Evolutionary conservation across 2,113 vertebrate species (phyloP).

Genomic region (Micronycteris hirsuta): DNA sequence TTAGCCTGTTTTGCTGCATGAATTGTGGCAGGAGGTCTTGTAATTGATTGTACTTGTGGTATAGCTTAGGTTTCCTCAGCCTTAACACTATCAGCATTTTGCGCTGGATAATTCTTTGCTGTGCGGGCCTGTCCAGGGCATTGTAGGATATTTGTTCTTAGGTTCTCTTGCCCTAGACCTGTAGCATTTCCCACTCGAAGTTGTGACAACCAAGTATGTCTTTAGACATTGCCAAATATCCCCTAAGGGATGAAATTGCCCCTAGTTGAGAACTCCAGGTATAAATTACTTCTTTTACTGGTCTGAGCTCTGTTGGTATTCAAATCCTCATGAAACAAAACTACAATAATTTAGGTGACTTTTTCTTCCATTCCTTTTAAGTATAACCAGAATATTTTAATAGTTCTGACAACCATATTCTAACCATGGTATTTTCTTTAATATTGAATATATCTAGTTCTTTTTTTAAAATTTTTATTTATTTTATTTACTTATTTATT

Average conservation of each 20-base stretch:
- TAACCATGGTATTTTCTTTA: not conserved
- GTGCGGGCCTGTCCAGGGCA: not conserved
- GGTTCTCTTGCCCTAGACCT: not conserved
- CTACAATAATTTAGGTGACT: not conserved
- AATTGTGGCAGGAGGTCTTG: not conserved
- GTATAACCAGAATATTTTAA: not conserved
- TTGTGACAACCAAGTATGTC: not conserved
- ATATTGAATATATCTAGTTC: not conserved
- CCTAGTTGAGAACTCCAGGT: not conserved
- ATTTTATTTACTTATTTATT: too few relatives aligned
- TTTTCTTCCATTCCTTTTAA: not conserved
- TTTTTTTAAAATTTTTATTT: too few relatives aligned
- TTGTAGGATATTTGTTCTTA: not conserved
- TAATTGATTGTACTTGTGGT: not conserved
- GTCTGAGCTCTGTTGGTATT: not conserved
- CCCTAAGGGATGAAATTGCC: not conserved
- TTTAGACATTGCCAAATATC: not conserved
- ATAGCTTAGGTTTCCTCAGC: not conserved
- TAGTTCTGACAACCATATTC: not conserved
- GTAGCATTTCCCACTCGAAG: not conserved
- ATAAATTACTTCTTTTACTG: not conserved
- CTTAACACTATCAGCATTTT: not conserved
- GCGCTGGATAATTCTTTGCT: not conserved
- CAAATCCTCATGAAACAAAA: slow-evolving; percentile 18
- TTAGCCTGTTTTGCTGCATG: not conserved